A percentile compares a stretch with the other conserved stretches of the same genome.
Evolutionary conservation across 2,797 vertebrate genomes (phyloP).

Genomic region (Hypotaenidia okinawae): DNA sequence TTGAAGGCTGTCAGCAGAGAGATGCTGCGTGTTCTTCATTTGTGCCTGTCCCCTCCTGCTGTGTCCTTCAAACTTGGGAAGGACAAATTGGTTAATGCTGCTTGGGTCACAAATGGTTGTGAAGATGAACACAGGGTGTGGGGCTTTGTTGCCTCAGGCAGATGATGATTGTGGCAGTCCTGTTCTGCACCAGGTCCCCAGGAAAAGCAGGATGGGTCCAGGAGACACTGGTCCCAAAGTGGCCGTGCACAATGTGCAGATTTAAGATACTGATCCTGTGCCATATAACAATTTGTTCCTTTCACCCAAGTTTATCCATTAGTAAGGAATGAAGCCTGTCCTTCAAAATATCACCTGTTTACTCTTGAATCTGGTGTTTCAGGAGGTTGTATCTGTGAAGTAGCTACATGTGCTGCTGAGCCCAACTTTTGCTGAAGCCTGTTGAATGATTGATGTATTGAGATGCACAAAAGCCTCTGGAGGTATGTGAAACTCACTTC

Average conservation of each 20-base stretch:
- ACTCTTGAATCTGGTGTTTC: background rate
- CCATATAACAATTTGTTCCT: background rate
- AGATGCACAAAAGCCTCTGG: background rate
- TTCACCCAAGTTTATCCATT: accelerated
- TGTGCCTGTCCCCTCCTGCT: background rate
- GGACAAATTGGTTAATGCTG: accelerated
- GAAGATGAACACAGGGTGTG: accelerated
- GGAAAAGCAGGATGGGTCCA: background rate
- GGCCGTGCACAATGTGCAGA: accelerated
- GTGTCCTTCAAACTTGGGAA: accelerated
- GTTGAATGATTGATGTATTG: no score
- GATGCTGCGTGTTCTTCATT: background rate
- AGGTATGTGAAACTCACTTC: background rate
- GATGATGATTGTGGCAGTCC: accelerated
- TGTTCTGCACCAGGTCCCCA: accelerated
- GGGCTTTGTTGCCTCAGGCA: background rate
- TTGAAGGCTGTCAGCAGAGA: background rate
- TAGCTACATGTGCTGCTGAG: accelerated
- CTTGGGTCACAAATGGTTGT: accelerated
- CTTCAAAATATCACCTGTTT: background rate
- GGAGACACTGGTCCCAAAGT: background rate
- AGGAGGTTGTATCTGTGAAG: background rate
- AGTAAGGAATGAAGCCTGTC: background rate
- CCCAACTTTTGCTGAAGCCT: background rate
- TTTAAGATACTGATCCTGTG: accelerated